These are phyloP conservation scores for Malacoraja senta DNA, from an alignment of 2,797 vertebrate species.

Conservation along the genomic window DNA sequence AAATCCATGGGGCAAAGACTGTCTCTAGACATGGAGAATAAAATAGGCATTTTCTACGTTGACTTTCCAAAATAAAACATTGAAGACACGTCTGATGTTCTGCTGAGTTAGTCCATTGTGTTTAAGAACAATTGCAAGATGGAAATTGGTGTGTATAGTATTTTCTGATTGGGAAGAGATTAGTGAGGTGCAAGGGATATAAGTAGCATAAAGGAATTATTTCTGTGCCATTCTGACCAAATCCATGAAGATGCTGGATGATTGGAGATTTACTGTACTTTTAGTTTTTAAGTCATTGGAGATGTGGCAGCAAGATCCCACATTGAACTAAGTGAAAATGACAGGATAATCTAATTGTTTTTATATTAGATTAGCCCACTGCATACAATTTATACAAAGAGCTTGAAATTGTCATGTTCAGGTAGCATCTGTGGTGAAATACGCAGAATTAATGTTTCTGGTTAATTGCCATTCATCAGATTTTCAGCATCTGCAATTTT, in stretches of 20 bases:
- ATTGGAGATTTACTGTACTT: background rate
- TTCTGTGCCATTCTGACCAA: too few species aligned
- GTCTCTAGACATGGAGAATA: background rate
- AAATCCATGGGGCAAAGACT: background rate
- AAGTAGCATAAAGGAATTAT: too few species aligned
- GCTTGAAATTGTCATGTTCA: too few species aligned
- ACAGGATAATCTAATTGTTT: background rate
- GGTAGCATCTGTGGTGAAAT: too few species aligned
- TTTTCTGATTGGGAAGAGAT: background rate
- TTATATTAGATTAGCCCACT: too few species aligned
- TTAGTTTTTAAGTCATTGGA: background rate
- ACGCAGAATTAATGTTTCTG: too few species aligned
- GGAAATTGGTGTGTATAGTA: background rate
- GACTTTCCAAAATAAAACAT: background rate
- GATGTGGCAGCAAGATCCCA: background rate
- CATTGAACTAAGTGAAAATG: background rate
- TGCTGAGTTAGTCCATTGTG: too few species aligned
- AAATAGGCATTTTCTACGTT: background rate
- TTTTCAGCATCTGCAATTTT: too few species aligned
- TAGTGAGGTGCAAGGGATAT: background rate
- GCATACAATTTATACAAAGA: too few species aligned
- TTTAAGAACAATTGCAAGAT: background rate
- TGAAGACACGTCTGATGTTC: too few species aligned
- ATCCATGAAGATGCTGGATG: too few species aligned
- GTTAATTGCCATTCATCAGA: too few species aligned